These are phyloP conservation scores for Polyommatus iphigenia DNA, from an alignment of 2,888 invertebrate genomes.

Conservation along the genomic window DNA sequence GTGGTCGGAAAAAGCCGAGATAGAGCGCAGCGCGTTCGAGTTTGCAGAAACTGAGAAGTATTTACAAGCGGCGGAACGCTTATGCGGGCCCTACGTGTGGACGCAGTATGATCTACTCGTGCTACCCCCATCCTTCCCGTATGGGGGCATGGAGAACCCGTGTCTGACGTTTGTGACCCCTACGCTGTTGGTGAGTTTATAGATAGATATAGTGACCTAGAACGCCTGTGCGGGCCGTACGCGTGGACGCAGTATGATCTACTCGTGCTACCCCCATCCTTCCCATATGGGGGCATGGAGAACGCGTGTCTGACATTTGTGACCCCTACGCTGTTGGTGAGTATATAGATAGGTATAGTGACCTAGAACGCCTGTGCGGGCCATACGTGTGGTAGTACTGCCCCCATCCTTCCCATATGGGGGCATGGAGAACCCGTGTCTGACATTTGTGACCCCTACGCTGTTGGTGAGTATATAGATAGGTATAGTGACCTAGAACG, in stretches of 20 bases:
- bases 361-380: constrained; percentile 87
- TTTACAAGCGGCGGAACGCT: constrained; percentile 88
- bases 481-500: constrained; percentile 70
- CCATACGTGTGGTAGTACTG: constrained; percentile 95
- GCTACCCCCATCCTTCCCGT: constrained; percentile 96
- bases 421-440: constrained; percentile 98
- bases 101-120: constrained; percentile 93
- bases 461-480: constrained; percentile 17
- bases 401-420: constrained; percentile 97
- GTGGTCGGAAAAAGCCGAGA: constrained; percentile 93
- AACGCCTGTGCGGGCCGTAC: constrained; percentile 92
- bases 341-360: too few relatives aligned
- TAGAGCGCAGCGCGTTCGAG: constrained; percentile 92
- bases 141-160: constrained; percentile 99
- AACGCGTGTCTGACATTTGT: constrained; percentile 98
- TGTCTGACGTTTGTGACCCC: constrained; percentile 97
- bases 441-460: constrained; percentile 94
- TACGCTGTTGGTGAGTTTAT: constrained; percentile 9
- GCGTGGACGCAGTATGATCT: constrained; percentile 95
- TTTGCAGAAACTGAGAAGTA: constrained; percentile 93
- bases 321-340: constrained; percentile 81
- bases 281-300: constrained; percentile 98
- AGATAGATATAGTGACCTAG: constrained; percentile 49
- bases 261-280: constrained; percentile 94
- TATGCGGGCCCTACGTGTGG: constrained; percentile 96